Conservation (phyloP, 2,888 invertebrate genomes). For the Mystacides longicornis region DNA sequence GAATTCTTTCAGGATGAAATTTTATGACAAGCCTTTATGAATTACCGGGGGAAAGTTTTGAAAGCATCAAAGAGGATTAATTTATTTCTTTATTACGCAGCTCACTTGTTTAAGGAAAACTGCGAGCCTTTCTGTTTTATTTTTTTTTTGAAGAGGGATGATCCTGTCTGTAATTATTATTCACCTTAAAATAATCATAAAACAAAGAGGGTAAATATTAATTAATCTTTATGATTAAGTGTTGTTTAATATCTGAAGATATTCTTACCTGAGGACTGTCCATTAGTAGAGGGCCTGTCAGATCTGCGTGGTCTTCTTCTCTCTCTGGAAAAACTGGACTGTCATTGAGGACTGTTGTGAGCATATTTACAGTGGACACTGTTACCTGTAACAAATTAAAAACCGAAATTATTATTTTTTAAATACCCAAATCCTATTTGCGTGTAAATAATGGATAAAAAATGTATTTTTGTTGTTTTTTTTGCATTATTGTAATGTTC, state of each 20-base stretch:
- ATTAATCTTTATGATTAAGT: background rate
- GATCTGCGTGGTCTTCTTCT: conserved; percentile 60
- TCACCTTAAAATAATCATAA: too few species aligned
- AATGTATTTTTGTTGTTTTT: too few species aligned
- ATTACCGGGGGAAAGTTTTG: background rate
- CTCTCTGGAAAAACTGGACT: conserved; percentile 80
- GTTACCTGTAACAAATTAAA: conserved; percentile 49
- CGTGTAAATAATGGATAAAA: too few species aligned
- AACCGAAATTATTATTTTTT: conserved; percentile 20
- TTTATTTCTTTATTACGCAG: background rate
- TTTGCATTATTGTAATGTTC: too few species aligned
- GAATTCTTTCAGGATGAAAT: background rate
- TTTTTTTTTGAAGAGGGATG: too few species aligned
- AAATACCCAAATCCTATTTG: background rate
- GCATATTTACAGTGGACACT: conserved; percentile 85
- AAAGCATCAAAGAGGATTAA: background rate
- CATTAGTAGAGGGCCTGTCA: conserved; percentile 67
- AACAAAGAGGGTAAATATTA: too few species aligned
- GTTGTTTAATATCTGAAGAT: background rate
- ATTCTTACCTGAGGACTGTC: conserved; percentile 64
- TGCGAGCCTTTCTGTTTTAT: too few species aligned
- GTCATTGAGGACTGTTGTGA: conserved; percentile 79
- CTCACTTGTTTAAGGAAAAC: too few species aligned
- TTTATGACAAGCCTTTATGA: background rate
- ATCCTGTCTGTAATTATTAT: too few species aligned